These are phyloP conservation scores for Caloenas nicobarica DNA, from an alignment of 2,113 vertebrate genomes.

Conservation along the genomic window DNA sequence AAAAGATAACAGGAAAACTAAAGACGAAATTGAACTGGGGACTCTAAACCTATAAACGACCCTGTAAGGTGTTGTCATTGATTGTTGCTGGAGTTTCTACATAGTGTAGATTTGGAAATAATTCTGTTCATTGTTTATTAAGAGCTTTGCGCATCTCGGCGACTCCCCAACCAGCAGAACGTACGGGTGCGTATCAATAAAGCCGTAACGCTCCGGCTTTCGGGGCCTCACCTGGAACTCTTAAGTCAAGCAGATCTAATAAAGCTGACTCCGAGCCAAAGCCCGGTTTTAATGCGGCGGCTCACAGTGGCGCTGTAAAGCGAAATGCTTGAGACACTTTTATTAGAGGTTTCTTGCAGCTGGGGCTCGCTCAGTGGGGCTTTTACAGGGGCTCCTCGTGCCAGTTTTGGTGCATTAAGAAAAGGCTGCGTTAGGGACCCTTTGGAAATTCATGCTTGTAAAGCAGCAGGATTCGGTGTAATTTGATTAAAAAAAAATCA, in stretches of 20 bases:
- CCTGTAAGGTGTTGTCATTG: neutral
- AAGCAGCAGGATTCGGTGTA: conserved; percentile 61
- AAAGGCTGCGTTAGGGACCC: conserved; percentile 39
- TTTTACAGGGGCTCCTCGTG: conserved; percentile 68
- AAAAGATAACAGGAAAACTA: conserved; percentile 9
- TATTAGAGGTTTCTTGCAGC: conserved; percentile 78
- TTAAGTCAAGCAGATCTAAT: conserved; percentile 70
- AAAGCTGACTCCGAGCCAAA: conserved; percentile 71
- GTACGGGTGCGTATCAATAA: neutral
- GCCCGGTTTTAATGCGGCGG: conserved; percentile 52
- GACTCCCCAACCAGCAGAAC: neutral
- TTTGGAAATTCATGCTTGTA: conserved; percentile 67
- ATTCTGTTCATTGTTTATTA: neutral
- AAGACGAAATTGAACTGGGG: neutral
- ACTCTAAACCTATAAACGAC: neutral
- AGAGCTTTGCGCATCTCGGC: neutral
- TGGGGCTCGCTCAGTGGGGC: conserved; percentile 77
- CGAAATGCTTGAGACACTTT: conserved; percentile 77
- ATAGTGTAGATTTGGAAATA: neutral
- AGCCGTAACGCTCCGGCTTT: neutral
- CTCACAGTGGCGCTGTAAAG: conserved; percentile 76
- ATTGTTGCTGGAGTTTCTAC: neutral
- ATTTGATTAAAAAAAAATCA: conserved; percentile 66
- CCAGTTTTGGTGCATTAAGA: conserved; percentile 65
- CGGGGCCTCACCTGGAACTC: conserved; percentile 67